Percentiles rank a stretch among this genome's conserved stretches.
Evolutionary conservation across 2,888 invertebrate genomes (phyloP).

Genomic region (Alcis repandata): DNA sequence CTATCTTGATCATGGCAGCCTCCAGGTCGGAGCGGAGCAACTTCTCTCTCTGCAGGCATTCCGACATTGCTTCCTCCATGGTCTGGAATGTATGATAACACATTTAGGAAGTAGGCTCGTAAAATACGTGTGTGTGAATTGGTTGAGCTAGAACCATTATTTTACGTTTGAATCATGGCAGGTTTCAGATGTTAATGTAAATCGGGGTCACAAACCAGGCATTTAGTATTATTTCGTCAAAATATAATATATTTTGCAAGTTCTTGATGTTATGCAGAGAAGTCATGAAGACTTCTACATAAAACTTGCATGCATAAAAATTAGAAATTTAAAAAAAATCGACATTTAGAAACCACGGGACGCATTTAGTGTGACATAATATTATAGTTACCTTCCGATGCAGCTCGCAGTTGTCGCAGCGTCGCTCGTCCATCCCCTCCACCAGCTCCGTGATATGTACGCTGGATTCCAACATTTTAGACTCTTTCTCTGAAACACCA

Average conservation of each 20-base stretch:
- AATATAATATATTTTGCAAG: no score
- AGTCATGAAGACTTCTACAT: no score
- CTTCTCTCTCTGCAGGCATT: constrained; percentile 75
- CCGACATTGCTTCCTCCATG: constrained; percentile 86
- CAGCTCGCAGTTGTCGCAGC: constrained; percentile 72
- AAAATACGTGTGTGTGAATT: no score
- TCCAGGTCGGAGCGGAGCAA: constrained; percentile 88
- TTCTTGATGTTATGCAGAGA: no score
- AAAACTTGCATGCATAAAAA: no score
- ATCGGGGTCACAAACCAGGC: no score
- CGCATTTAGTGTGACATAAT: no score
- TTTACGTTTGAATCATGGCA: not conserved
- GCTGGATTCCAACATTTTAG: constrained; percentile 72
- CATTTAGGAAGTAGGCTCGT: no score
- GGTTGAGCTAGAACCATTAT: no score
- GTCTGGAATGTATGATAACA: constrained; percentile 60
- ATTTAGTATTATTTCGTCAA: no score
- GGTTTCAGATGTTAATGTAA: not conserved
- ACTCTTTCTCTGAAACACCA: constrained; percentile 62
- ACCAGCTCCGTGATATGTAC: constrained; percentile 74
- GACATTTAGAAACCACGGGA: no score
- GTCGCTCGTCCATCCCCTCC: constrained; percentile 61
- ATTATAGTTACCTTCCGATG: constrained; percentile 73
- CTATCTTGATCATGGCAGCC: constrained; percentile 86
- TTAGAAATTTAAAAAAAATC: no score